phyloP scores from a whole-genome alignment of 2,797 vertebrate species.

The Channallabes apus region DNA sequence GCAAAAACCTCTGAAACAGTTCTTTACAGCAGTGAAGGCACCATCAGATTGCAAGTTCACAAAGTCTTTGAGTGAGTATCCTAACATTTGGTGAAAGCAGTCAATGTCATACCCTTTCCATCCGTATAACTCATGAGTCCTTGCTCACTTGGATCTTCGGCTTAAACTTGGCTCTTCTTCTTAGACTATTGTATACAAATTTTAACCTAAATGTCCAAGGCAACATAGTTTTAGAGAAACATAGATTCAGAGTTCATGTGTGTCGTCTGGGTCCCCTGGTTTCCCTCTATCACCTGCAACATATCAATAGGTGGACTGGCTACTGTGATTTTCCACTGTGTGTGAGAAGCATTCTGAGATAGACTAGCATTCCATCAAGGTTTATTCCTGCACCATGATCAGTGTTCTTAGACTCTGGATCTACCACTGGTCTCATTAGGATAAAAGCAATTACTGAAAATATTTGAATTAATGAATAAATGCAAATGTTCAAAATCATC shows the following conservation, averaged over 20 bases:
- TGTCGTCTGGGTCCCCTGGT: neutral
- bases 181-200: neutral
- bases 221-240: no score
- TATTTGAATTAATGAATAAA: neutral
- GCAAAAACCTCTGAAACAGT: slow-evolving; percentile 41
- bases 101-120: slow-evolving; percentile 13
- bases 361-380: neutral
- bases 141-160: neutral
- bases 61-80: slow-evolving; percentile 34
- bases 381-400: neutral
- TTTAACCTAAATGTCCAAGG: neutral
- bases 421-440: neutral
- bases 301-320: neutral
- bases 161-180: neutral
- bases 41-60: slow-evolving; percentile 50
- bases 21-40: slow-evolving; percentile 25
- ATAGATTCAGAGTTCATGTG: neutral
- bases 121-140: slow-evolving; percentile 4
- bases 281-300: neutral
- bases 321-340: neutral
- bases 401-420: neutral
- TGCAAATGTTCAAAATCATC: neutral
- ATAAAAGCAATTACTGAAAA: neutral
- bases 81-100: slow-evolving; percentile 29
- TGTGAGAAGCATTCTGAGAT: neutral